Conservation (phyloP, 2,797 vertebrate species). For the Lophius americanus region DNA sequence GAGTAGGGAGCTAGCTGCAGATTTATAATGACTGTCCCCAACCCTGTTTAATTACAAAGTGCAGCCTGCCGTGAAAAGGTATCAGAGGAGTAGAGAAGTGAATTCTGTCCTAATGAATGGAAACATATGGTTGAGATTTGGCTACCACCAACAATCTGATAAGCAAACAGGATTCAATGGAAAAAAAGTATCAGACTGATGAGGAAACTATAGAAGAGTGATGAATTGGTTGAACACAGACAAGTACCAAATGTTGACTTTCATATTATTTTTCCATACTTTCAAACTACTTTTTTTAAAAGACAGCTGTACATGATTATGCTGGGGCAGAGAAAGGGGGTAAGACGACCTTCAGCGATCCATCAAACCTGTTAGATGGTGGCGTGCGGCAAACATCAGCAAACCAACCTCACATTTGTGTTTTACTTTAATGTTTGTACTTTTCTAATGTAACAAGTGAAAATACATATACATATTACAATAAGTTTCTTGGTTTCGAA, state of each 20-base stretch:
- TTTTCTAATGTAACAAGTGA: background rate
- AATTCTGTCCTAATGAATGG: slow-evolving; percentile 84
- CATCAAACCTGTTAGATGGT: background rate
- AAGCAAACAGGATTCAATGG: slow-evolving; percentile 55
- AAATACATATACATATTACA: too few species aligned
- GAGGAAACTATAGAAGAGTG: too few species aligned
- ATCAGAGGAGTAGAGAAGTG: slow-evolving; percentile 79
- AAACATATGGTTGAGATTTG: slow-evolving; percentile 81
- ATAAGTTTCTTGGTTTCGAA: too few species aligned
- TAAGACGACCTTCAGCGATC: too few species aligned
- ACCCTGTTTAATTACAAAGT: slow-evolving; percentile 81
- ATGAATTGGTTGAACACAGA: too few species aligned
- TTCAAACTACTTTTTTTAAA: background rate
- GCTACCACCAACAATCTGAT: slow-evolving; percentile 66
- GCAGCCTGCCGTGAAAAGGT: slow-evolving; percentile 80
- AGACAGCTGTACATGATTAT: background rate
- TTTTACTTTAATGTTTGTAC: background rate
- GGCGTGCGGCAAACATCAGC: background rate
- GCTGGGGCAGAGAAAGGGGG: background rate
- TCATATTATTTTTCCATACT: too few species aligned
- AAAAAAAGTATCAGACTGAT: slow-evolving; percentile 10
- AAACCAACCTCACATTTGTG: background rate
- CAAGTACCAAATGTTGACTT: too few species aligned
- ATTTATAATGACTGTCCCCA: slow-evolving; percentile 56
- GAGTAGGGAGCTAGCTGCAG: slow-evolving; percentile 46